Evolutionary conservation across 2,113 vertebrate species (phyloP), one percentile per base, ranked within the genome.

Genomic region (Ptychochromis oligacanthus): DNA sequence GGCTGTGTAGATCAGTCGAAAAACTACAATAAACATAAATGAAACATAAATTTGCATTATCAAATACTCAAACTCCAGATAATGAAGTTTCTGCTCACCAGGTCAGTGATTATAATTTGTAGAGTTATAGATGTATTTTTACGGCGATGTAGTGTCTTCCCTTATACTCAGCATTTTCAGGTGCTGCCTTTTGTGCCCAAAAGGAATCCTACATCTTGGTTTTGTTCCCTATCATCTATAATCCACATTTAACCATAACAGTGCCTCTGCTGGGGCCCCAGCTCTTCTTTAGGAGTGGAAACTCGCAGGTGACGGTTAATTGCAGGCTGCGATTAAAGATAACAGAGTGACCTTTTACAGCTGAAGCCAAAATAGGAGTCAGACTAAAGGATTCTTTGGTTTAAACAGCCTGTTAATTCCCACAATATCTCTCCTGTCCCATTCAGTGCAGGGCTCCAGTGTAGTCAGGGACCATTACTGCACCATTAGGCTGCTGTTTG

Each of bases 381-480:
- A 58, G 49, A 87, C 52, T 90, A 77, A 92, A 92, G 86, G 92
- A 81, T 88, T 78, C 87, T 56, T 79, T 65, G 78, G 86, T 81
- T 88, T 90, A 87, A 93, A 87, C 94, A 95, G 91, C 6, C 5
- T 90, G 85, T 86, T 90, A 34, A 26, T 93, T 96, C 94, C 92
- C 94, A 95, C 76, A 62, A 77, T 95, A 93, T 94, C 93, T 93
- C 89, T 93, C 75, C 70, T 40, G 54, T 57, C 80, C 83, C 75
- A 82, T 92, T 94, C 88, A 92, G 56, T 64, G 72, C 88, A 20
- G 54, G 31, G 54, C 36, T 74, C 20, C 74, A 75, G 87, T 76
- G 56, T 75, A 74, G 81, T 87, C 79, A 49, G 88, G 72, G 85
- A 83, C 88, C 91, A 94, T 95, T 90, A 92, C 88, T 75, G 84